Evolutionary conservation across 2,113 vertebrate species (phyloP), one percentile per base, ranked within the genome.

Genomic region (Terrapene triunguis): DNA sequence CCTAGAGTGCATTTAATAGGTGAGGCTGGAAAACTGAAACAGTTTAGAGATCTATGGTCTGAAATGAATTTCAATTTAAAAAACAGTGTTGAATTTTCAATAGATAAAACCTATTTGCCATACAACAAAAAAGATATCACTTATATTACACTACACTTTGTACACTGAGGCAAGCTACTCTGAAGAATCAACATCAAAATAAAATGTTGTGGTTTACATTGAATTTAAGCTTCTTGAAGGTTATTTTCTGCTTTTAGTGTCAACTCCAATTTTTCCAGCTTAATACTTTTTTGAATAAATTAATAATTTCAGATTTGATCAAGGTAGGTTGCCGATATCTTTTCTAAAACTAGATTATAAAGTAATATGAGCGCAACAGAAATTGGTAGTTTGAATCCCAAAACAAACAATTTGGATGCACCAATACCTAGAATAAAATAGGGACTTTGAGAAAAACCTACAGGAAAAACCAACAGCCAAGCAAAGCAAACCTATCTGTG

Each of bases 21-120:
- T 22, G 85, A 74, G 89, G 90, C 8, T 48, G 16, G 4, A 86
- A n/a, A 92, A 69, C 19, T 16, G 84, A 85, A 19, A 51, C 62
- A 21, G 51, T 86, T 92, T 38, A 32, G 89, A 87, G 3, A 27
- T 19, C 2, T 2, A 2, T 21, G 1, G 27, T 44, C 89, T 76
- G 83, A 80, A 85, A 78, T 4, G 12, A 0, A 2, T 57, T 91
- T 89, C n/a, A 74, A 57, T 2, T 87, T 16, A 72, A 82, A 92
- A 93, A 82, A 12, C 7, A 69, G 35, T 27, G 16, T 78, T 96
- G 76, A 44, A 32, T 84, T 95, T 90, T 78, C 51, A 93, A 1
- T 22, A 50, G 90, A 87, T 25, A 80, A 38, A 90, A 48, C 17
- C 29, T 82, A 54, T 53, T 91, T 54, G 57, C 38, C 62, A 57